phyloP scores from a whole-genome alignment of 2,888 invertebrate species.

The Tinea pellionella region DNA sequence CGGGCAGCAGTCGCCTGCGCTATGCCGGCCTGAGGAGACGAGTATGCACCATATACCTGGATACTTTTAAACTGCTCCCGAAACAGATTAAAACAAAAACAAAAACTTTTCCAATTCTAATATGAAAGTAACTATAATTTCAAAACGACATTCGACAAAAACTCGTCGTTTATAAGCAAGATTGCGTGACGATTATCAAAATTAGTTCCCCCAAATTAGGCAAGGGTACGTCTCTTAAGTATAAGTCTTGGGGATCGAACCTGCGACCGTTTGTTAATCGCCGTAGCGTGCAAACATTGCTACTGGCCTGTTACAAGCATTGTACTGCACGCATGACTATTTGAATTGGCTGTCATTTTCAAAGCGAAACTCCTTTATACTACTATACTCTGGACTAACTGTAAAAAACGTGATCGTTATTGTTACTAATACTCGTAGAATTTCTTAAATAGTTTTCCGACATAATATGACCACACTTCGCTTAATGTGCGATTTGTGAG shows the following conservation, averaged over 20 bases:
- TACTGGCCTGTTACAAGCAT: conserved; percentile 18
- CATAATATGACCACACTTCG: no score
- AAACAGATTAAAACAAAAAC: no score
- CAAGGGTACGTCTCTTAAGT: conserved; percentile 32
- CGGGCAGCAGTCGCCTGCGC: no score
- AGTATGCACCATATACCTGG: no score
- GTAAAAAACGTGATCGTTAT: no score
- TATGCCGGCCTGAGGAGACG: no score
- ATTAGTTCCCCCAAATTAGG: conserved; percentile 48
- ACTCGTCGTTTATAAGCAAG: not conserved
- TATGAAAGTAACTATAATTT: not conserved
- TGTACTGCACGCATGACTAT: not conserved
- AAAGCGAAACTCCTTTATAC: not conserved
- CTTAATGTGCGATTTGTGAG: no score
- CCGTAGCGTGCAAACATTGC: conserved; percentile 38
- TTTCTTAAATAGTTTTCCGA: no score
- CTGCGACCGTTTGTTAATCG: conserved; percentile 37
- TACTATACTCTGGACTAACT: no score
- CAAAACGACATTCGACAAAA: not conserved
- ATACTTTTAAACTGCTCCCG: no score
- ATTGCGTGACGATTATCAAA: conserved; percentile 49
- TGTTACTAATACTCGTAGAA: no score
- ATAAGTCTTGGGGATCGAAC: conserved; percentile 30
- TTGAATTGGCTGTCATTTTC: not conserved
- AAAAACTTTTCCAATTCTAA: not conserved